Evolutionary conservation across 2,888 invertebrate species (phyloP), one percentile per base, ranked within the genome.

Genomic region (Mimumesa dahlbomi): DNA sequence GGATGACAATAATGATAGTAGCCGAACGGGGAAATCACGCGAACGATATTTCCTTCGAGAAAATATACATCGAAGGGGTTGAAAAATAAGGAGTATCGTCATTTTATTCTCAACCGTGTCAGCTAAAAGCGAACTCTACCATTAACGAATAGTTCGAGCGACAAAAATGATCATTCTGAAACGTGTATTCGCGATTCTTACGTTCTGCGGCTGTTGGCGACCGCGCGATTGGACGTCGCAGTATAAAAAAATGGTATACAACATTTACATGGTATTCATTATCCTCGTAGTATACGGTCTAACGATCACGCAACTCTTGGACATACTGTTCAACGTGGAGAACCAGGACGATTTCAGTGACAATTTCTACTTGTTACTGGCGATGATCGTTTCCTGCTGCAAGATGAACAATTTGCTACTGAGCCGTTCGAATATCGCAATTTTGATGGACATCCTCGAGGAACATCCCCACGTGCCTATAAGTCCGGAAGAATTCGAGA

Each of bases 351-450:
- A 81, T 1, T 71, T 82, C 13, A 63, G 72, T 0, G 75, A 77
- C 9, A 75, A 73, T 43, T 56, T 74, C 1, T 81, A 73, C 19
- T 49, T 82, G 29, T 36, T 81, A 1, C 14, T 82, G 0, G 52
- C 73, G 2, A 65, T 75, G 49, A 6, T 77, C 0, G 46, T 52
- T 2, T 40, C 43, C 40, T 67, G 67, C 16, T 71, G 45, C 6
- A 84, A 83, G 58, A 61, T 69, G 19, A 22, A 43, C 0, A 74
- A 29, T 13, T 22, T 82, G n/a, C 21, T 79, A 6, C 14, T 45
- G 2, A 59, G 65, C 7, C 70, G 71, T 3, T 13, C 46, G 6
- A 65, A 40, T 6, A 62, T 75, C 13, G 36, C 18, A 5, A 16
- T 18, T 1, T 31, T 75, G 38, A 42, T 40, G 2, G 40, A 57